Evolutionary conservation across 2,797 vertebrate species (phyloP).

Genomic region (Microctenopoma steveboyesi): DNA sequence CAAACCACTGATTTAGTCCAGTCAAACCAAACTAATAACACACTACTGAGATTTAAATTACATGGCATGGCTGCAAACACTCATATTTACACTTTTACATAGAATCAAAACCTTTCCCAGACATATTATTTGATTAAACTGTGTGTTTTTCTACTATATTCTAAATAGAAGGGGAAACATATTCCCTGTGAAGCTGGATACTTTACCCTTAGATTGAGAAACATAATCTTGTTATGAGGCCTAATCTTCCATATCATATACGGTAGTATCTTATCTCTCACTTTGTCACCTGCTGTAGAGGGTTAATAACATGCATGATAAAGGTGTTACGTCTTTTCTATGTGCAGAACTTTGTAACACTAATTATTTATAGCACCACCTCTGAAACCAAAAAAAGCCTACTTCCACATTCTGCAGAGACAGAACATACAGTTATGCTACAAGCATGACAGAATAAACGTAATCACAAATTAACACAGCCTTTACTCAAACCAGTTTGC

Average conservation of each 20-base stretch:
- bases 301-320: not conserved
- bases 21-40: conserved; percentile 17
- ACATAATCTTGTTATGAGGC: too few species aligned
- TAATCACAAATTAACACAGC: not conserved
- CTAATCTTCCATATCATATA: not conserved
- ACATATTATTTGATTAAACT: too few species aligned
- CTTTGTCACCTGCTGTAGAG: not conserved
- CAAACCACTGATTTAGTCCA: conserved; percentile 3
- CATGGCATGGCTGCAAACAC: conserved; percentile 2
- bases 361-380: not conserved
- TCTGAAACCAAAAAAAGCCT: not conserved
- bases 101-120: not conserved
- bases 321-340: not conserved
- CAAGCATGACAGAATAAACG: not conserved
- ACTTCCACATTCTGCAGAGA: not conserved
- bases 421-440: not conserved
- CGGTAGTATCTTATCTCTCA: conserved; percentile 17
- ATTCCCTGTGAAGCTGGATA: too few species aligned
- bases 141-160: too few species aligned
- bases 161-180: too few species aligned
- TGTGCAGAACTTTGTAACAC: too few species aligned
- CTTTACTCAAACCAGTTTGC: not conserved
- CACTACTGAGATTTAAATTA: conserved; percentile 15
- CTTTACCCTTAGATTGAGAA: too few species aligned
- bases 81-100: not conserved